These are phyloP conservation scores for Hirundichthys speculiger DNA, from an alignment of 2,113 vertebrate species.

Conservation along the genomic window DNA sequence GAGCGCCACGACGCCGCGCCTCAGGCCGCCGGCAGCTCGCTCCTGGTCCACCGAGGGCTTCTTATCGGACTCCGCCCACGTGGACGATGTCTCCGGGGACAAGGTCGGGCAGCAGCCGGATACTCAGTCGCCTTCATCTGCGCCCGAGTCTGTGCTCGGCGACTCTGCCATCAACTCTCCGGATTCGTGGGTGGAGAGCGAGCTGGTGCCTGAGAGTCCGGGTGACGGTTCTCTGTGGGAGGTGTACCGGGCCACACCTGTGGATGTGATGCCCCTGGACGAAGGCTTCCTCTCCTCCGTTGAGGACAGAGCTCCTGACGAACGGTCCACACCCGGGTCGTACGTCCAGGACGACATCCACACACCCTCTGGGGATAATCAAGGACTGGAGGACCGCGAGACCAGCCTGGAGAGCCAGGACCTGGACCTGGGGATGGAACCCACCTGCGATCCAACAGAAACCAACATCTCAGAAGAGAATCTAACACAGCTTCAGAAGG, in stretches of 20 bases:
- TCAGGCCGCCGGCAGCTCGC: constrained; percentile 37
- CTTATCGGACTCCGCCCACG: constrained; percentile 42
- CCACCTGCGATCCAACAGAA: constrained; percentile 27
- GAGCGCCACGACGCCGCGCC: constrained; percentile 21
- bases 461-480: constrained; percentile 14
- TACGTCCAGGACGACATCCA: no score
- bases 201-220: constrained; percentile 47
- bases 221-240: constrained; percentile 71
- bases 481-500: constrained; percentile 9
- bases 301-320: constrained; percentile 49
- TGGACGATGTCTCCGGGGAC: constrained; percentile 16
- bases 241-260: constrained; percentile 50
- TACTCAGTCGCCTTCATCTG: constrained; percentile 61
- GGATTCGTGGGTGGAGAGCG: constrained; percentile 75
- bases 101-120: constrained; percentile 36
- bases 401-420: constrained; percentile 63
- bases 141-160: constrained; percentile 31
- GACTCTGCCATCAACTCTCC: constrained; percentile 79
- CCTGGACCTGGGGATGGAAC: constrained; percentile 33
- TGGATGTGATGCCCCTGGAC: constrained; percentile 55
- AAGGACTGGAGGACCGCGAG: constrained; percentile 60
- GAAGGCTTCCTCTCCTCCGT: constrained; percentile 55
- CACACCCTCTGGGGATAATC: no score
- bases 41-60: constrained; percentile 71
- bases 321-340: constrained; percentile 46